Evolutionary conservation across 64 coral and sea anemone species (phyloP).

Genomic region (Hydrozoanthus tunicans): DNA sequence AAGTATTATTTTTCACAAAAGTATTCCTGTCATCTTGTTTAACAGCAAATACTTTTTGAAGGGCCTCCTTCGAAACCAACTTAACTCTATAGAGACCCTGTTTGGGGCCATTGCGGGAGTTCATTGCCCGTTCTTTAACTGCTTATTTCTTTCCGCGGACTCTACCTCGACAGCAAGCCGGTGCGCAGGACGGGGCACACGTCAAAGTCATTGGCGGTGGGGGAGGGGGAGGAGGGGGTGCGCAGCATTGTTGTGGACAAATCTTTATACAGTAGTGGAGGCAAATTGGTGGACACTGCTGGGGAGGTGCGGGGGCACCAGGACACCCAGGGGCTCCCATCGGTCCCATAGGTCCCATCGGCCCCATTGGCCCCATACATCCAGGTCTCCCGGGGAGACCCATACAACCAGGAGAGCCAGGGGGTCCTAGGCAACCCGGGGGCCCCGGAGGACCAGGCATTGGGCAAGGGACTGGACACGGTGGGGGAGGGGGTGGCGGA

Average conservation of each 20-base stretch:
- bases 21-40: too few relatives aligned
- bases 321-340: constrained; percentile 60
- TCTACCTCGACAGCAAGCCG: constrained; percentile 17
- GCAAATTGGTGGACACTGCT: constrained; percentile 54
- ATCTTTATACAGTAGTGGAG: constrained; percentile 59
- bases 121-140: too few relatives aligned
- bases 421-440: constrained; percentile 15
- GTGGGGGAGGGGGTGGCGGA: background rate
- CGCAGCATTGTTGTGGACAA: constrained; percentile 42
- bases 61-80: too few relatives aligned
- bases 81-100: too few relatives aligned
- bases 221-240: background rate
- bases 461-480: constrained; percentile 28
- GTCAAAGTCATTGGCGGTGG: constrained; percentile 29
- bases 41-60: too few relatives aligned
- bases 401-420: constrained; percentile 24
- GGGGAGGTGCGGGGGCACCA: constrained; percentile 51
- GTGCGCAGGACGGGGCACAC: constrained; percentile 55
- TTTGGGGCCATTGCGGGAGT: too few relatives aligned
- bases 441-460: constrained; percentile 36
- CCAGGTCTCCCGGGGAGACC: constrained; percentile 36
- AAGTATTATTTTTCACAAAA: too few relatives aligned
- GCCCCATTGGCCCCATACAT: constrained; percentile 36
- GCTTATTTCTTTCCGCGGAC: constrained; percentile 22
- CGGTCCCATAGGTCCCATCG: constrained; percentile 25